Evolutionary conservation across 2,888 invertebrate species (phyloP).

Genomic region (Leptothorax acervorum): DNA sequence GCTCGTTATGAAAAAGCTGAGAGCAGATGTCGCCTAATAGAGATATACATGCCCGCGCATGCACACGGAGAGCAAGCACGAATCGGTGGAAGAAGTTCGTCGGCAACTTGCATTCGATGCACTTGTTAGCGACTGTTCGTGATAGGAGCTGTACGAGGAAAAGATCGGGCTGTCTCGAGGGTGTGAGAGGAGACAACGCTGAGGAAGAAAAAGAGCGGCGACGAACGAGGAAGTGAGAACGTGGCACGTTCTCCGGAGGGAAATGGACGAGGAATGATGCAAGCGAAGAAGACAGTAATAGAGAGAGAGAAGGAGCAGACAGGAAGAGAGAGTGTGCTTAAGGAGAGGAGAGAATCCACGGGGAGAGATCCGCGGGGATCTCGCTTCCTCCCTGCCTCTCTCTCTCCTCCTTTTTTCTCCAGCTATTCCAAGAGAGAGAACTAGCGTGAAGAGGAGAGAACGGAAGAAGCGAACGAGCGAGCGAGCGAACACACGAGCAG

Average conservation of each 20-base stretch:
- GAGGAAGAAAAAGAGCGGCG: conserved; percentile 41
- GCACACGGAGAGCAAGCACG: conserved; percentile 10
- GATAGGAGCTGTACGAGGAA: conserved; percentile 77
- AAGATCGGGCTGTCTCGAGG: conserved; percentile 77
- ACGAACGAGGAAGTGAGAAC: conserved; percentile 59
- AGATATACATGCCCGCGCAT: conserved; percentile 55
- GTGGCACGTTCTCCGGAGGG: conserved; percentile 23
- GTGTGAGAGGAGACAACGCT: conserved; percentile 59
- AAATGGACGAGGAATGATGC: conserved; percentile 46
- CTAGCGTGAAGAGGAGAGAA: conserved; percentile 49
- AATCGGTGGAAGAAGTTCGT: conserved; percentile 66
- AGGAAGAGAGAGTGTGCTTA: conserved; percentile 67
- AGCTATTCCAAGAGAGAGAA: conserved; percentile 46
- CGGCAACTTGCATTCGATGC: conserved; percentile 78
- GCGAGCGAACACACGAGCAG: conserved; percentile 58
- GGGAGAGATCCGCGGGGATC: conserved; percentile 4
- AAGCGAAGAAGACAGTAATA: conserved; percentile 18
- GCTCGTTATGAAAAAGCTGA: conserved; percentile 70
- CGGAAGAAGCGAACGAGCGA: conserved; percentile 60
- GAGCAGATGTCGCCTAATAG: conserved; percentile 68
- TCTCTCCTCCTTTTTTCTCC: conserved; percentile 32
- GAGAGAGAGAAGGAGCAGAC: neutral
- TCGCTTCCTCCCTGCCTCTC: conserved; percentile 36
- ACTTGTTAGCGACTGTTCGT: conserved; percentile 80
- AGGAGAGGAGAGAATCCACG: conserved; percentile 46